Evolutionary conservation across 2,797 vertebrate species (phyloP).

Genomic region (Sebastes itinus): DNA sequence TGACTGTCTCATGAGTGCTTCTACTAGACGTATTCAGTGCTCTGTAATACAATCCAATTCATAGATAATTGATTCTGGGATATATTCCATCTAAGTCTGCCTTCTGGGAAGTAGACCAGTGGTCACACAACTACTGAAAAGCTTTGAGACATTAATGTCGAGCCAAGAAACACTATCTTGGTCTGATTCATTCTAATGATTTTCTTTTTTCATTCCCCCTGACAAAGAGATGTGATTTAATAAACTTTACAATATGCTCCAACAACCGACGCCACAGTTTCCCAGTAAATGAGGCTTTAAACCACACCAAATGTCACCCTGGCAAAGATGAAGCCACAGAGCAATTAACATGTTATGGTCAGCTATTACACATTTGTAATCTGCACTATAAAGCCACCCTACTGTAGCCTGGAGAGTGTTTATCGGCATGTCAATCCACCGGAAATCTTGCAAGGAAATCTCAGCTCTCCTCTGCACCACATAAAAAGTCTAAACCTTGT

Average conservation of each 20-base stretch:
- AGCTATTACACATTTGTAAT: constrained; percentile 12
- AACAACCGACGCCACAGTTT: constrained; percentile 10
- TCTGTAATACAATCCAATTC: constrained; percentile 62
- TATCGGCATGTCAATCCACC: constrained; percentile 6
- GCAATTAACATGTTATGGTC: constrained; percentile 21
- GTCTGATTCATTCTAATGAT: constrained; percentile 30
- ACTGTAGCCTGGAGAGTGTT: not conserved
- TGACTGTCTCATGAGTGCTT: constrained; percentile 35
- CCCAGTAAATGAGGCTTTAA: constrained; percentile 17
- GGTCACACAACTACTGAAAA: constrained; percentile 41
- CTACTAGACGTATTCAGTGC: constrained; percentile 21
- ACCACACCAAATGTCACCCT: constrained; percentile 26
- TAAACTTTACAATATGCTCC: constrained; percentile 33
- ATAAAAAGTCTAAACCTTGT: constrained; percentile 56
- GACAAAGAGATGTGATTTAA: constrained; percentile 41
- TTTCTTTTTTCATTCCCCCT: constrained; percentile 19
- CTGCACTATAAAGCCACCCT: not conserved
- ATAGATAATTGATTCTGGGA: constrained; percentile 72
- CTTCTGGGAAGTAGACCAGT: constrained; percentile 56
- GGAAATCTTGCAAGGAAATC: constrained; percentile 24
- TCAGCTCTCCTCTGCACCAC: constrained; percentile 30
- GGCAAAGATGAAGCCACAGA: constrained; percentile 21
- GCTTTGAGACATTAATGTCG: constrained; percentile 15
- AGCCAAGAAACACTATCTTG: constrained; percentile 46
- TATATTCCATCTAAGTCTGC: constrained; percentile 50